Percentiles rank a stretch among this genome's conserved stretches.
phyloP scores from a whole-genome alignment of 2,797 vertebrate species.

The Channa striata region DNA sequence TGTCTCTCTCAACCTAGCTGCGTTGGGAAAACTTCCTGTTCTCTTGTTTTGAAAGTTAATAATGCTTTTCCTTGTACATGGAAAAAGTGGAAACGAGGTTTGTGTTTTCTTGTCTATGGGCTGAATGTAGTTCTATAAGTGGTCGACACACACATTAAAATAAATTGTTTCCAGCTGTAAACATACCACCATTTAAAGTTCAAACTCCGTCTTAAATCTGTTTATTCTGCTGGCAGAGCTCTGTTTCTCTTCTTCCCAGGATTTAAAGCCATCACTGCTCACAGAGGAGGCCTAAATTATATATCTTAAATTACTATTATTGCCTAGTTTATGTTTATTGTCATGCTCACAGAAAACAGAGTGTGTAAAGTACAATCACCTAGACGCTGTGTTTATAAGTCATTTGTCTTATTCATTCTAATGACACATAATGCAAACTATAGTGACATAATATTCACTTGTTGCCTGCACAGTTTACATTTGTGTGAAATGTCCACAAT shows the following conservation, averaged over 20 bases:
- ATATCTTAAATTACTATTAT: too few species aligned
- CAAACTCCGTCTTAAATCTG: background rate
- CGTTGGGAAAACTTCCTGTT: constrained; percentile 68
- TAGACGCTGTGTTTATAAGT: background rate
- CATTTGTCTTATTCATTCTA: too few species aligned
- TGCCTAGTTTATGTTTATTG: too few species aligned
- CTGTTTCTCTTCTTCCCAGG: background rate
- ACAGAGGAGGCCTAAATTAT: background rate
- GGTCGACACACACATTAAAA: constrained; percentile 14
- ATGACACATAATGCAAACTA: too few species aligned
- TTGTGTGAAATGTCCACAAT: too few species aligned
- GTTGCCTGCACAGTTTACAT: too few species aligned
- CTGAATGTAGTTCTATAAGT: background rate
- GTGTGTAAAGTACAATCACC: background rate
- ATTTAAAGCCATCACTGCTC: background rate
- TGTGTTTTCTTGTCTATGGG: constrained; percentile 15
- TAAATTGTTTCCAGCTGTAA: background rate
- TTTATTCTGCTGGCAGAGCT: background rate
- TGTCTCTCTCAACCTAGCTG: constrained; percentile 38
- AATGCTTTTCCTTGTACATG: constrained; percentile 31
- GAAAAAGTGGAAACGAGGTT: constrained; percentile 24
- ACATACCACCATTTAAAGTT: constrained; percentile 1
- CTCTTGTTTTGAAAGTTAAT: constrained; percentile 60
- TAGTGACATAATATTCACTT: too few species aligned
- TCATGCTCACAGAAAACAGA: background rate